Conservation (phyloP, 2,797 vertebrate genomes). For the Arremon brunneinucha region DNA sequence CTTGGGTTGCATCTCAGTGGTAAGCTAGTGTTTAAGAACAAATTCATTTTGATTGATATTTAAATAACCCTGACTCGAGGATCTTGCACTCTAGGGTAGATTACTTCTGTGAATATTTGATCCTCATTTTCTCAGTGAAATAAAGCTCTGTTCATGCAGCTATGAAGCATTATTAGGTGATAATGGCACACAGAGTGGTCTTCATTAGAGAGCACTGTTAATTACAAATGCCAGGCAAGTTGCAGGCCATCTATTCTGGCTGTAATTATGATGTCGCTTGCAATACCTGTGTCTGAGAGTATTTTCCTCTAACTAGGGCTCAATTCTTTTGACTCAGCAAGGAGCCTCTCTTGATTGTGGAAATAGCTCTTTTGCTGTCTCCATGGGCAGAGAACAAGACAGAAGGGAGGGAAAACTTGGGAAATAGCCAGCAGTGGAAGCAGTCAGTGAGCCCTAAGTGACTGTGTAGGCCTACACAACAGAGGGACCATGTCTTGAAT, state of each 20-base stretch:
- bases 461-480: neutral
- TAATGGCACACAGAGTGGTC: neutral
- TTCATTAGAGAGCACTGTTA: neutral
- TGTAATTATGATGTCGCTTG: slow-evolving; percentile 15
- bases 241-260: neutral
- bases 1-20: neutral
- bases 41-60: neutral
- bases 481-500: neutral
- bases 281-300: slow-evolving; percentile 10
- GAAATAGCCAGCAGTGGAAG: neutral
- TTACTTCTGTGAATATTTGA: neutral
- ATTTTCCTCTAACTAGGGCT: neutral
- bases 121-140: slow-evolving; percentile 1
- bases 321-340: slow-evolving; percentile 14
- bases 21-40: neutral
- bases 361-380: neutral
- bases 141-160: neutral
- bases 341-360: neutral
- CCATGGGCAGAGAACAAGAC: neutral
- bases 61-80: neutral
- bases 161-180: neutral
- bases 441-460: neutral
- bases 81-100: neutral
- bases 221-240: neutral
- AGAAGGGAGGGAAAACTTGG: slow-evolving; percentile 9